Base-by-base conservation (phyloP, 2,888 invertebrate genomes). In the Bibio marci region DNA sequence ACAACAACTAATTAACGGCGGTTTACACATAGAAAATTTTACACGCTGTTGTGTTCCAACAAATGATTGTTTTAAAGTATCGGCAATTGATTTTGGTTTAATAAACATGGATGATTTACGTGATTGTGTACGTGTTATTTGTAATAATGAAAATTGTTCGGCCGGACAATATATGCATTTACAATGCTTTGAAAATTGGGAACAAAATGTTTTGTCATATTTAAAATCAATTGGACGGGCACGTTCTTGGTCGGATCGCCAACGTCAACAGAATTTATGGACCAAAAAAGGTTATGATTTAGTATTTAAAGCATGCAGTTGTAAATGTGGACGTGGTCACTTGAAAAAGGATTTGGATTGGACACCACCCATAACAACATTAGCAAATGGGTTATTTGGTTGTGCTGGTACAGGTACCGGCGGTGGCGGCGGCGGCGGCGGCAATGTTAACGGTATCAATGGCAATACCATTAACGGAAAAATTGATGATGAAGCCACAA, bases 201-300 rank as follows among this genome's bases (percentile, higher is more conserved):
- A 95, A 64, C 79, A 79, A 59, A 73, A 80, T 28, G 83, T 94
- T 41, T 69, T 94, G 48, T 79, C 81, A 38, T 88, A 86, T 55
- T 69, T 95, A 44, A 86, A 90, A 59, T 80, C 85, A 27, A 87
- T 87, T 64, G 90, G 91, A 37, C 67, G 92, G 27, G 91, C 92
- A 4, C 70, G 92, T 17, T 86, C 85, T 47, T 94, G 94, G 94
- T 90, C 90, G 28, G 92, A 94, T 58, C 73, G 90, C 42, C 94
- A 94, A 60, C 73, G 92, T 22, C 76, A 81, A 51, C 92, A 94
- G 65, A 94, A 94, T 63, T 65, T 95, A 42, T 95, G 95, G 95
- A 91, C 92, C 41, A 94, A 94, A 64, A 92, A 92, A 62, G 94
- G 94, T 39, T 94, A 94, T 66, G 94, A 95, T 63, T 63, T 94